Conservation (phyloP, 2,797 vertebrate genomes). For the Chrosomus eos region DNA sequence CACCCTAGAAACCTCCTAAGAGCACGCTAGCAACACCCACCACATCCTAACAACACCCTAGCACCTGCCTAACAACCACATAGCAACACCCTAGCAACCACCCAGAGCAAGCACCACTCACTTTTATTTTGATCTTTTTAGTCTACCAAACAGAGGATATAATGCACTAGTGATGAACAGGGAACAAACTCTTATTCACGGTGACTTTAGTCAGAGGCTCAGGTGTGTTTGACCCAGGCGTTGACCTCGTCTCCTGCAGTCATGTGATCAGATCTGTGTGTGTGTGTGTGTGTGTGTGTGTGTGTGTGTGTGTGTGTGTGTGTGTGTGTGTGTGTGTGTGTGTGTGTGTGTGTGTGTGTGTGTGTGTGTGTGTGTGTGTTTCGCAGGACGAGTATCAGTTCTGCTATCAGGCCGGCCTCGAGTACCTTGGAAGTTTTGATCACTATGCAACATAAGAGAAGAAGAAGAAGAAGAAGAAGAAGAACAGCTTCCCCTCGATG, state of each 20-base stretch:
- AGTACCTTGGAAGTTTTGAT: constrained; percentile 98
- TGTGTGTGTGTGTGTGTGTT: too few relatives aligned
- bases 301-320: neutral
- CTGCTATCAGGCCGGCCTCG: constrained; percentile 96
- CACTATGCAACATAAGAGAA: constrained; percentile 98
- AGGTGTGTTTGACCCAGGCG: too few relatives aligned
- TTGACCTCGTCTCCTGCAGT: neutral
- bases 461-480: constrained; percentile 72
- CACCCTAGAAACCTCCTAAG: too few relatives aligned
- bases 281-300: neutral
- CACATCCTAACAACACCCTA: too few relatives aligned
- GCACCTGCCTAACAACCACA: too few relatives aligned
- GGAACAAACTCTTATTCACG: neutral
- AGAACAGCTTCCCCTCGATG: constrained; percentile 69
- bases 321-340: neutral
- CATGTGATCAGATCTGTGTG: neutral
- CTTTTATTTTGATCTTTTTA: neutral
- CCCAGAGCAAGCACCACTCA: neutral
- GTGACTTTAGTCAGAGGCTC: neutral
- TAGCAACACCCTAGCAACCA: neutral
- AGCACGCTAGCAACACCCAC: too few relatives aligned
- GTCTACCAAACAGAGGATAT: neutral
- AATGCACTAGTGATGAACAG: neutral
- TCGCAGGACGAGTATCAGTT: constrained; percentile 97
- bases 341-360: neutral